These are phyloP conservation scores for Scaptomyza flava DNA, from an alignment of 2,888 invertebrate genomes.

Conservation along the genomic window DNA sequence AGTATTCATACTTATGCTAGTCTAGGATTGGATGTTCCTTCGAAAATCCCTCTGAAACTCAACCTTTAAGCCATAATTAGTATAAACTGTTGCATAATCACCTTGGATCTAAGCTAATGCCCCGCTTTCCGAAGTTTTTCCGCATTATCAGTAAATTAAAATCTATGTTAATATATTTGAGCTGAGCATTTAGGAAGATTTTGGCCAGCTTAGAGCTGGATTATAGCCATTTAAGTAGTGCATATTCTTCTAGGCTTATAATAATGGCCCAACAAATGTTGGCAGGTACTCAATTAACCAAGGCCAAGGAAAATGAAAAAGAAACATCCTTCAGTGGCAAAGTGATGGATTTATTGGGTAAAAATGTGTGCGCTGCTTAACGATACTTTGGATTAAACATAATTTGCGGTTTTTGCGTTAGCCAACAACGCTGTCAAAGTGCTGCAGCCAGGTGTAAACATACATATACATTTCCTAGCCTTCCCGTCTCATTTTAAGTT, in stretches of 20 bases:
- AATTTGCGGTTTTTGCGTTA: conserved; percentile 63
- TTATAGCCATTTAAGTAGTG: conserved; percentile 33
- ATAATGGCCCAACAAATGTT: neutral
- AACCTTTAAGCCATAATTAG: conserved; percentile 1
- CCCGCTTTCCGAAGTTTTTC: neutral
- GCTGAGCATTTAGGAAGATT: conserved; percentile 23
- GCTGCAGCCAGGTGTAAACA: conserved; percentile 13
- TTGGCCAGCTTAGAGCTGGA: conserved; percentile 32
- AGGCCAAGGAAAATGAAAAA: conserved; percentile 16
- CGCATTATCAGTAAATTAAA: conserved; percentile 38
- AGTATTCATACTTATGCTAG: neutral
- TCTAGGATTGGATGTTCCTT: neutral
- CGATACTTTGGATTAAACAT: conserved; percentile 55
- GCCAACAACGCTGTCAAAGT: conserved; percentile 15
- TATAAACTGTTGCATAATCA: conserved; percentile 15
- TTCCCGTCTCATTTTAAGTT: conserved; percentile 2
- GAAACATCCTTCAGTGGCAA: conserved; percentile 38
- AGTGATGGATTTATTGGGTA: conserved; percentile 66
- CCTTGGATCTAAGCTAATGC: neutral
- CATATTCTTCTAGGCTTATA: neutral
- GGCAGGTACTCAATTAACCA: conserved; percentile 3
- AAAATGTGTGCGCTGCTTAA: conserved; percentile 48
- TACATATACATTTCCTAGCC: neutral
- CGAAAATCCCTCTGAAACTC: neutral
- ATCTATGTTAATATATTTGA: conserved; percentile 51